Evolutionary conservation across 2,797 vertebrate genomes (phyloP), one percentile per base, ranked within the genome.

Genomic region (Rhinella marina): DNA sequence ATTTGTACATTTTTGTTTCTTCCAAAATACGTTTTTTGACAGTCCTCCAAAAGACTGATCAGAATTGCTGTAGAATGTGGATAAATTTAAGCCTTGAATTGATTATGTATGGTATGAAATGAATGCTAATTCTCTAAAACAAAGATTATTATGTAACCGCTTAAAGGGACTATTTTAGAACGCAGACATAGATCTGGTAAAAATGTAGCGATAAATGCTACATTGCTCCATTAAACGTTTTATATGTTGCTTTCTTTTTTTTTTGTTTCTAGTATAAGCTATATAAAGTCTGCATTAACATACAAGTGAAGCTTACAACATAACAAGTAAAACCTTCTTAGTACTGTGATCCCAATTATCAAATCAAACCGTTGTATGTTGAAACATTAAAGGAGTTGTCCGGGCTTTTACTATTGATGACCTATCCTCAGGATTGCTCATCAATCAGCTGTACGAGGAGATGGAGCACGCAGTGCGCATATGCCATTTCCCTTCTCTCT

Each of bases 1-100:
- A 29, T 80, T 80, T 80, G 76, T 79, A 14, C 52, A 75, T 75
- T 75, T 56, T 79, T 29, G 54, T 29, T 61, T 80, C 16, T 80
- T 80, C 56, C 56, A 61, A 80, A 80, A 61, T 59, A 10, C 56
- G 12, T 59, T 57, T 57, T 12, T 80, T 80, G 27, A 41, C 56
- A 41, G 10, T 59, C 12, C 19, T 61, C 78, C 78, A 80, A 16
- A 21, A 32, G 25, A 59, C 25, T 59, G 77, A 59, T 79, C 27
- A 59, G 25, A 59, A 79, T 79, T 32, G 14, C 54, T 79, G 25
- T 59, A 80, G 54, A 41, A 61, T 80, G 56, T 59, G 19, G 14
- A 19, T 80, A 21, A 32, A 59, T 41, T 11, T 59, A 32, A 6
- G 27, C 41, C 57, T 80, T 32, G 56, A 32, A 12, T 41, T 77